Evolutionary conservation across 2,888 invertebrate species (phyloP), one percentile per base, ranked within the genome.

Genomic region (Oscheius sp.): DNA sequence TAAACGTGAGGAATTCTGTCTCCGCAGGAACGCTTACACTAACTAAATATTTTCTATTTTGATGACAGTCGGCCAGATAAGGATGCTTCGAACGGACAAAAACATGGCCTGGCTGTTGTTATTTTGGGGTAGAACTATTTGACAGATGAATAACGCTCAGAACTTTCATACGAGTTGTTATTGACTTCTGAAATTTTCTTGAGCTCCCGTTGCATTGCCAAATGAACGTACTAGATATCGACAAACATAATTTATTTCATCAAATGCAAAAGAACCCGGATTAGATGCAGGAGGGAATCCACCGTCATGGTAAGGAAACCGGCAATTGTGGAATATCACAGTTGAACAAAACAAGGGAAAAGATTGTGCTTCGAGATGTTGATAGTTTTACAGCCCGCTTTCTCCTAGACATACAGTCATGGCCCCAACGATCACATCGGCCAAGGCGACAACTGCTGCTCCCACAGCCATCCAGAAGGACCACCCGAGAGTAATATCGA

Each of bases 401-500:
- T 84, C 79, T 53, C 79, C 82, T 42, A 82, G 70, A 53, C 71
- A 84, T 2, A 79, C 77, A 33, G 83, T 70, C 10, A 80, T 50
- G 0, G 79, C 77, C 53, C 81, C 81, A 1, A 83, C 66, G 59
- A 83, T 73, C 10, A 78, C 76, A 62, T 76, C 78, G 21, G 77
- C 77, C 29, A 78, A 78, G 10, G 80, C 79, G 10, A 81, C 47
- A 33, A 78, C 75, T 13, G 80, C 62, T 0, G 81, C 80, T 21
- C 79, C 82, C 32, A 80, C 77, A 9, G 82, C 77, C 1, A 82
- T 63, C 79, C 79, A 84, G 76, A 79, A 82, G 0, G 82, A 82
- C 75, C 77, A 83, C 33, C 83, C 81, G 4, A 81, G 76, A 58
- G 62, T 29, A 32, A n/a, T 55, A 35, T 47, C 48, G 13, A 37